These are phyloP conservation scores for Dasyurus viverrinus DNA, from an alignment of 2,113 vertebrate species.

Conservation along the genomic window DNA sequence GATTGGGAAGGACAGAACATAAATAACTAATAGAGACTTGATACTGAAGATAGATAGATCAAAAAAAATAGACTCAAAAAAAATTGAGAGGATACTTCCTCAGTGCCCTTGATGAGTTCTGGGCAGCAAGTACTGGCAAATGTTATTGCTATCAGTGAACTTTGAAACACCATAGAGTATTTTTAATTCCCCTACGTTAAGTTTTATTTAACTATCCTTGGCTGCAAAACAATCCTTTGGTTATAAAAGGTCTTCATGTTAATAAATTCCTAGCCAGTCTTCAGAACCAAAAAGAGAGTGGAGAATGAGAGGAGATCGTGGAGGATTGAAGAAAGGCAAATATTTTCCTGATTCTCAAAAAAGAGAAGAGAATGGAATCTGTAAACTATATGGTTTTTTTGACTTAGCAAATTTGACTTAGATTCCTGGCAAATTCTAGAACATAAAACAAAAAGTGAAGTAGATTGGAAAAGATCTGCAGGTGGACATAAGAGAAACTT, in stretches of 20 bases:
- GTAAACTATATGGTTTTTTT: not conserved
- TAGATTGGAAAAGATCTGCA: not conserved
- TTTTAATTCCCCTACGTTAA: no score
- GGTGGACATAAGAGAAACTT: not conserved
- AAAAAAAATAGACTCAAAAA: no score
- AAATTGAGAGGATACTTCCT: not conserved
- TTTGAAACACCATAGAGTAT: not conserved
- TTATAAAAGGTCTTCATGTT: no score
- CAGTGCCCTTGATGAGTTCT: not conserved
- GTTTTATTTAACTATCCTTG: no score
- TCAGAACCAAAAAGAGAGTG: not conserved
- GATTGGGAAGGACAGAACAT: not conserved
- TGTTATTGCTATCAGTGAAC: not conserved
- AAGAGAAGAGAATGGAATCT: not conserved
- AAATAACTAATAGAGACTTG: not conserved
- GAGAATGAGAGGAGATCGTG: not conserved
- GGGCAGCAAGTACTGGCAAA: not conserved
- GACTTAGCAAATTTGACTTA: not conserved
- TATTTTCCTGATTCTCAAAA: not conserved
- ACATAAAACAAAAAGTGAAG: not conserved
- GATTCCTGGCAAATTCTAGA: not conserved
- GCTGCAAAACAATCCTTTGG: no score
- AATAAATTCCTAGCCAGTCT: no score
- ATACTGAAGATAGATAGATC: not conserved
- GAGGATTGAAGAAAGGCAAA: not conserved